Conservation (phyloP, 2,888 invertebrate species). For the Epinotia demarniana region DNA sequence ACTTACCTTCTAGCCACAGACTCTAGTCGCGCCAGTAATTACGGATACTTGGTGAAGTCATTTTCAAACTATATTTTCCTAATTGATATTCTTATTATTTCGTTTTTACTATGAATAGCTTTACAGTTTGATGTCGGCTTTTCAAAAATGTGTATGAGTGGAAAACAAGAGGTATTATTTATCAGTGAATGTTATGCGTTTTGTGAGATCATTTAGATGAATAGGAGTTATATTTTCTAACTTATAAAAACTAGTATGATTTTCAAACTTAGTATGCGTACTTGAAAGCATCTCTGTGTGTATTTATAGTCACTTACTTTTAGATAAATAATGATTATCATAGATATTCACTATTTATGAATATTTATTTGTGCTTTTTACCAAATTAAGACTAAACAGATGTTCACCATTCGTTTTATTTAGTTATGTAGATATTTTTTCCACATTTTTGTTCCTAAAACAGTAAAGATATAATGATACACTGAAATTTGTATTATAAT, state of each 20-base stretch:
- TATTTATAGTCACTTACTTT: slow-evolving; percentile 63
- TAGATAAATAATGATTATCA: slow-evolving; percentile 53
- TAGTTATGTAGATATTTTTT: slow-evolving; percentile 64
- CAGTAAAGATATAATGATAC: slow-evolving; percentile 65
- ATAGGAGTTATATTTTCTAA: slow-evolving; percentile 60
- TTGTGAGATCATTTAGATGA: slow-evolving; percentile 66
- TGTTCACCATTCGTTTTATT: slow-evolving; percentile 72
- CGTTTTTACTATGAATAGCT: slow-evolving; percentile 78
- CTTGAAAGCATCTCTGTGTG: slow-evolving; percentile 61
- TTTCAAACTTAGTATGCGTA: slow-evolving; percentile 59
- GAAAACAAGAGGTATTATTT: slow-evolving; percentile 64
- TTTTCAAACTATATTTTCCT: slow-evolving; percentile 72
- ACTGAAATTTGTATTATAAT: slow-evolving; percentile 57
- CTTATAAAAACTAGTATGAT: slow-evolving; percentile 64
- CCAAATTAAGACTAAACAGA: slow-evolving; percentile 65
- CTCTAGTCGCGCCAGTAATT: slow-evolving; percentile 70
- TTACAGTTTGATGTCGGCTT: slow-evolving; percentile 83
- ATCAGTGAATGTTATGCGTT: slow-evolving; percentile 76
- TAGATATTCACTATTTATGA: slow-evolving; percentile 55
- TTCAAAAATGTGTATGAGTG: slow-evolving; percentile 65
- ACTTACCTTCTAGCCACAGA: slow-evolving; percentile 71
- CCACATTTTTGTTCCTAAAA: slow-evolving; percentile 62
- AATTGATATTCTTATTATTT: slow-evolving; percentile 75
- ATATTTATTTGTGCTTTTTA: slow-evolving; percentile 71
- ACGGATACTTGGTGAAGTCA: slow-evolving; percentile 70